Base-by-base conservation (phyloP, 2,113 vertebrate species). In the Tragelaphus strepsiceros region DNA sequence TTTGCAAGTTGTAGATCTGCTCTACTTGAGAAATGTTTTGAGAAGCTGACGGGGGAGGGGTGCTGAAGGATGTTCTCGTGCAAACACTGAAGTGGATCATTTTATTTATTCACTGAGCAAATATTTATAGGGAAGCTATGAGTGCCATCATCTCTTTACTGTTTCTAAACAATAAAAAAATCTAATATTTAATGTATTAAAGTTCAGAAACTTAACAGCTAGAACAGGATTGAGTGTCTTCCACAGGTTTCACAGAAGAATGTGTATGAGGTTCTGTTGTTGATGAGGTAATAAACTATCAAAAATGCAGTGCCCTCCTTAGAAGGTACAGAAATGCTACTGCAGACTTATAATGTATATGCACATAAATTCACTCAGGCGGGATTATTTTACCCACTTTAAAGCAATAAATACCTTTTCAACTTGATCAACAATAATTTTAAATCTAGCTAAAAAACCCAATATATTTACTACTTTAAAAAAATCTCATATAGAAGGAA, bases 91-190 rank as follows among this genome's bases (percentile, higher is more conserved):
- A 81, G 24, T 81, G 51, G 83, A 80, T 53, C 16, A 43, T 61
- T 88, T 88, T 67, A 88, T 84, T 71, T 82, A 46, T 54, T 92
- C 62, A 54, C 2, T 28, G 32, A 94, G 39, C 24, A 92, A 91
- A 67, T 88, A 85, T 90, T 90, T 95, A 91, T 53, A 91, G 84
- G 58, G n/a, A 96, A 84, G 19, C 61, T 94, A 64, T 46, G 32
- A 77, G 51, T 22, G 21, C 5, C 14, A 82, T 62, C 22, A 84
- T 64, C 30, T 90, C 58, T 95, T 90, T 88, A 78, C 19, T 81
- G 26, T 91, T 96, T 92, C 53, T 49, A 82, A 81, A 77, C 59
- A 94, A 67, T 43, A 53, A 90, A 87, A 80, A 87, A 74, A 46
- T 28, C 21, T 24, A 83, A 78, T 46, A 28, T 62, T 62, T 10